Conservation (phyloP, 1,140 invertebrate species). For the Drosophila hydei region DNA sequence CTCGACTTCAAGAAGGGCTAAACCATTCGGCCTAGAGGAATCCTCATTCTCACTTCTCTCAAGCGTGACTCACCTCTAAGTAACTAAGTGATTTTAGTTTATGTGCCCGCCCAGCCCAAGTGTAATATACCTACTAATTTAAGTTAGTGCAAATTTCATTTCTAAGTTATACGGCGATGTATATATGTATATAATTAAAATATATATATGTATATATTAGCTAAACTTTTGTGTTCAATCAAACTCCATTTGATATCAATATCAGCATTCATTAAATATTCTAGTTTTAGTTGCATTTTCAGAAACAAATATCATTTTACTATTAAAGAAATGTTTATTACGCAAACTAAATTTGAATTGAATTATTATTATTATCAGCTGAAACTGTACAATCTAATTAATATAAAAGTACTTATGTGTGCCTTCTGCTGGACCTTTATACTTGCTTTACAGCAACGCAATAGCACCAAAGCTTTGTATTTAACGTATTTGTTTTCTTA, state of each 20-base stretch:
- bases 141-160: conserved; percentile 75
- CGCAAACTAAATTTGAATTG: neutral
- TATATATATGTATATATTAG: conserved; percentile 14
- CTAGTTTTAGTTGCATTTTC: conserved; percentile 49
- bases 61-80: conserved; percentile 24
- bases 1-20: conserved; percentile 81
- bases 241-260: conserved; percentile 17
- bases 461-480: no score
- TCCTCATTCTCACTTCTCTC: conserved; percentile 37
- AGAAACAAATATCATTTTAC: conserved; percentile 14
- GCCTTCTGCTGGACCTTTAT: no score
- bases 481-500: no score
- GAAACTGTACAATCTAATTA: neutral
- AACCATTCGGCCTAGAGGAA: neutral
- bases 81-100: conserved; percentile 49
- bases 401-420: no score
- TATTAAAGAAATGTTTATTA: conserved; percentile 12
- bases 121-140: conserved; percentile 73
- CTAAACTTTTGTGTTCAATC: conserved; percentile 58
- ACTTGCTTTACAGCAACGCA: no score
- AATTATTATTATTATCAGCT: neutral
- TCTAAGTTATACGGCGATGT: conserved; percentile 52
- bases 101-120: conserved; percentile 51
- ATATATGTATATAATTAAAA: neutral
- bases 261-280: conserved; percentile 40